A percentile compares a stretch with the other conserved stretches of the same genome.
phyloP scores from a whole-genome alignment of 2,113 vertebrate genomes.

The Daubentonia madagascariensis region DNA sequence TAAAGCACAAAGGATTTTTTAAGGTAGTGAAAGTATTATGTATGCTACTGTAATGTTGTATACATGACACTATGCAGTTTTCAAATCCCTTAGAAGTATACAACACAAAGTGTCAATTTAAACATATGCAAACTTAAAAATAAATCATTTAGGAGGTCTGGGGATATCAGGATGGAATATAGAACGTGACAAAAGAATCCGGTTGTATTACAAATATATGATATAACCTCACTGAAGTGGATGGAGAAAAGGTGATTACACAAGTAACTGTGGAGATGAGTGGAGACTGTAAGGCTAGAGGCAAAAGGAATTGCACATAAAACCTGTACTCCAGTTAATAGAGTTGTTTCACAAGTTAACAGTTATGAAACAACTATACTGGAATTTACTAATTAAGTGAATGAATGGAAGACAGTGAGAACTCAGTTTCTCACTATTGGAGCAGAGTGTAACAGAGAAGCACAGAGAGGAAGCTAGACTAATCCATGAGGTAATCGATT shows the following conservation, averaged over 20 bases:
- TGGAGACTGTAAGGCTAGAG: background rate
- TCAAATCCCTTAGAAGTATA: background rate
- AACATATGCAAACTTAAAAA: background rate
- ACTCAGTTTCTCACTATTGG: background rate
- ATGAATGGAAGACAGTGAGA: background rate
- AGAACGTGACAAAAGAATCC: background rate
- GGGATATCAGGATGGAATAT: background rate
- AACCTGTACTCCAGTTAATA: background rate
- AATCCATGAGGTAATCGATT: background rate
- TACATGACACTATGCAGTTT: background rate
- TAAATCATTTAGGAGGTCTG: background rate
- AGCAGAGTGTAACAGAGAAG: background rate
- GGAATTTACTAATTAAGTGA: background rate
- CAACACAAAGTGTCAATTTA: background rate
- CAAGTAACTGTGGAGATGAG: background rate
- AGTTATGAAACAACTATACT: too few relatives aligned
- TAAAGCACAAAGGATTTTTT: background rate
- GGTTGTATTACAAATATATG: background rate
- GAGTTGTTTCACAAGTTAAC: background rate
- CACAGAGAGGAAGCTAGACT: background rate
- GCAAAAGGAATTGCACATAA: background rate
- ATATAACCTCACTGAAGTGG: background rate
- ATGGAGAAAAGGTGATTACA: rapidly evolving
- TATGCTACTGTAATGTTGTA: background rate
- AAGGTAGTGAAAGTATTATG: background rate